Conservation (phyloP, 1,140 invertebrate genomes). For the Papilio xuthus region DNA sequence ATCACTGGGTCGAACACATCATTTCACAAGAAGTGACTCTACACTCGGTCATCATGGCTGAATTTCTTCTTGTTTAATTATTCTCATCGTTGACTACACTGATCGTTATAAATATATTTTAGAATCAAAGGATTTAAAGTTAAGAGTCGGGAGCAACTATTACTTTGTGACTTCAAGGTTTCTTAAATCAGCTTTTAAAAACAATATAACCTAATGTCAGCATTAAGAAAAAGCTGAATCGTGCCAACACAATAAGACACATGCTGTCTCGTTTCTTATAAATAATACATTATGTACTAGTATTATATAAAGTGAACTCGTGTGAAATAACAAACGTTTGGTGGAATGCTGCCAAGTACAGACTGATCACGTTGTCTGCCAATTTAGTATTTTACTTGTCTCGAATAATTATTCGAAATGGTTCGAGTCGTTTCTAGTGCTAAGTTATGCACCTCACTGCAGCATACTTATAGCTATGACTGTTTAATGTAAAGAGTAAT, state of each 20-base stretch:
- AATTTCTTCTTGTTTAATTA: not conserved
- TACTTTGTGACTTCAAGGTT: constrained; percentile 38
- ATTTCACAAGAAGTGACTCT: not conserved
- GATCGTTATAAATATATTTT: not conserved
- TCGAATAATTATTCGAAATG: constrained; percentile 33
- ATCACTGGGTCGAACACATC: no score
- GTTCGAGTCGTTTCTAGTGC: constrained; percentile 16
- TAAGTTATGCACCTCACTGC: not conserved
- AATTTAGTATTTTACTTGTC: constrained; percentile 38
- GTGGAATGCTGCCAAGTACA: constrained; percentile 32
- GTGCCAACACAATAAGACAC: constrained; percentile 24
- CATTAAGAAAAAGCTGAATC: constrained; percentile 28
- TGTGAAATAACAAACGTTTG: constrained; percentile 36
- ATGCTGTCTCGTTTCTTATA: constrained; percentile 29
- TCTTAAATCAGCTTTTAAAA: constrained; percentile 27
- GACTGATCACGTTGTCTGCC: constrained; percentile 32
- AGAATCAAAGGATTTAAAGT: constrained; percentile 5
- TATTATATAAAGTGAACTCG: constrained; percentile 30
- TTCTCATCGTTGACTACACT: not conserved
- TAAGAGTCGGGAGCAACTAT: constrained; percentile 32
- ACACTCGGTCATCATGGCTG: not conserved
- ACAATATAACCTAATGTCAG: constrained; percentile 34
- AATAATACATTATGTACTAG: constrained; percentile 29
- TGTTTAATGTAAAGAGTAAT: not conserved
- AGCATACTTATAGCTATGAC: not conserved